Base-by-base conservation (phyloP, 2,113 vertebrate species). In the Bufo gargarizans region DNA sequence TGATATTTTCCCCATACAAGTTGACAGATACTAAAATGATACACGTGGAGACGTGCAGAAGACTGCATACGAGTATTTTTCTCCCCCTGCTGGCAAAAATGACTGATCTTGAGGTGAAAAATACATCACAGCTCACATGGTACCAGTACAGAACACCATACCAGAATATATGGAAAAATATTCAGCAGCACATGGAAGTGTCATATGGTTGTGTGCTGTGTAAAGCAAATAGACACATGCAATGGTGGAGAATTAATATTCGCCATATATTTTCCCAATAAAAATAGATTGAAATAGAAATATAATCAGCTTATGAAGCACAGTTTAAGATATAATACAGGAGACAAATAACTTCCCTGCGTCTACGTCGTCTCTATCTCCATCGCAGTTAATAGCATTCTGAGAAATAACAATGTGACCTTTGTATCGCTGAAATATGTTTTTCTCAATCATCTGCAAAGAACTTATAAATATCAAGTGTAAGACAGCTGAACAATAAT, bases 361-460 rank as follows among this genome's bases (percentile, higher is more conserved):
- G 4, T 69, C 61, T 69, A 50, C 47, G 53, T 53, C 45, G 20
- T 14, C 59, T 67, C 47, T 47, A 83, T 83, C 81, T 83, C 49
- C 81, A 69, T 50, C 78, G 43, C 56, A 22, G 78, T 45, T 81
- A 81, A 81, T 81, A 81, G 47, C 56, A 81, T 50, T 47, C 81
- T 33, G 65, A 69, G 10, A 53, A 83, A 67, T 16, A 65, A 83
- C 93, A 77, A 81, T 90, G 93, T 93, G 96, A 98, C 97, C 97
- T 97, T 93, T 97, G 96, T 92, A 94, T 96, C 93, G 89, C 9
- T 77, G 93, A 93, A 94, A 95, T 95, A 95, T 33, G 33, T 95
- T 97, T 96, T 98, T 97, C 96, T 95, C 95, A 95, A 96, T 97
- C 94, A 47, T 96, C 94, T 92, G 93, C 94, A 94, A 94, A 95